phyloP scores from a whole-genome alignment of 2,888 invertebrate species.

The Papilio demoleus region DNA sequence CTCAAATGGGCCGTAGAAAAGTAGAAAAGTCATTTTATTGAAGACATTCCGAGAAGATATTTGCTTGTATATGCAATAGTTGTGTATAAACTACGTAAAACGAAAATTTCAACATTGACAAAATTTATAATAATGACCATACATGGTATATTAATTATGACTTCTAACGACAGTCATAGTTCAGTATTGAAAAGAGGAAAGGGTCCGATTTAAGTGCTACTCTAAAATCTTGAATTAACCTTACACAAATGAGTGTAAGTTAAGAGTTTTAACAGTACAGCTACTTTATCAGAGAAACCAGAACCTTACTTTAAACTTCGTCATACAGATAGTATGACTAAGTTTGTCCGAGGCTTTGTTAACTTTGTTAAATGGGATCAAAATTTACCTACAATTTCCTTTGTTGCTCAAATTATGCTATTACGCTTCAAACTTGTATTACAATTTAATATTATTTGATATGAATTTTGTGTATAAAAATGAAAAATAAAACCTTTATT shows the following conservation, averaged over 20 bases:
- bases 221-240: slow-evolving; percentile 4
- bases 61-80: slow-evolving; percentile 6
- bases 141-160: too few relatives aligned
- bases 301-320: slow-evolving; percentile 33
- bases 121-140: too few relatives aligned
- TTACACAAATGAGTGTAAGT: slow-evolving; percentile 32
- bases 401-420: slow-evolving; percentile 24
- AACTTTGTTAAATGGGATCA: slow-evolving; percentile 32
- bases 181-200: neutral
- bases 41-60: slow-evolving; percentile 41
- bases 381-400: slow-evolving; percentile 29
- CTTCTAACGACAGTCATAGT: too few relatives aligned
- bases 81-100: neutral
- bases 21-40: slow-evolving; percentile 47
- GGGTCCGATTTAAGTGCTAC: neutral
- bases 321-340: slow-evolving; percentile 14
- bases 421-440: neutral
- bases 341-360: slow-evolving; percentile 30
- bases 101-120: neutral
- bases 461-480: neutral
- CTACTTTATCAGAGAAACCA: slow-evolving; percentile 34
- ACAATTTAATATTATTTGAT: neutral
- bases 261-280: slow-evolving; percentile 18
- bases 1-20: slow-evolving; percentile 59
- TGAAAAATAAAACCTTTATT: too few relatives aligned